Percentiles rank a stretch among this genome's conserved stretches.
Conservation (phyloP, 2,113 vertebrate species). For the Vidua macroura region DNA sequence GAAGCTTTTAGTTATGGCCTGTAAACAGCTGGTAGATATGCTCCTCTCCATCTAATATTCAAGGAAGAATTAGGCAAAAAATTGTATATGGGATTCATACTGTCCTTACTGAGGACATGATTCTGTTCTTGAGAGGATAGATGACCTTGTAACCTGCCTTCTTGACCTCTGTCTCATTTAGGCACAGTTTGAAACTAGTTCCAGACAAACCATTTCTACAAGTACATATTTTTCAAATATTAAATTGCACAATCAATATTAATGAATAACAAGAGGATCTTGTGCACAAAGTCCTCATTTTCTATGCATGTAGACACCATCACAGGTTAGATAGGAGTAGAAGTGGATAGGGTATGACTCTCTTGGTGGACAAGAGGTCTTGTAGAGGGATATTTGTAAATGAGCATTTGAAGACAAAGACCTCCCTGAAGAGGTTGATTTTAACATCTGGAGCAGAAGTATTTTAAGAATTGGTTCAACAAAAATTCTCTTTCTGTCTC, state of each 20-base stretch:
- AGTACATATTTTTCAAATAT: background rate
- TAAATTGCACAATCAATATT: background rate
- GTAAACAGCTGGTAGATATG: background rate
- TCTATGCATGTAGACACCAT: background rate
- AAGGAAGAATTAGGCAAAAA: background rate
- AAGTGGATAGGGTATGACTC: background rate
- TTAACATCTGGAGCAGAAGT: background rate
- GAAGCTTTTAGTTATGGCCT: background rate
- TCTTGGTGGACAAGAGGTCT: background rate
- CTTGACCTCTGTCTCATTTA: background rate
- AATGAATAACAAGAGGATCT: background rate
- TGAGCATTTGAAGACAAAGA: background rate
- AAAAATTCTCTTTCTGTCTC: background rate
- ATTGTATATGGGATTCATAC: background rate
- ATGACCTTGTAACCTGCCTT: background rate
- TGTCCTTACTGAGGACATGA: background rate
- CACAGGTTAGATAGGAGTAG: background rate
- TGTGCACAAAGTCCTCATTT: background rate
- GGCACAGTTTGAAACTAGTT: background rate
- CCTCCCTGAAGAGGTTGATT: background rate
- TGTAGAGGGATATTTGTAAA: background rate
- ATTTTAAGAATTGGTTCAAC: background rate
- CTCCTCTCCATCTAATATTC: background rate
- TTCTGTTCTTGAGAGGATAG: background rate
- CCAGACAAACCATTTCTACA: background rate